phyloP scores from a whole-genome alignment of 2,888 invertebrate species.

The Portevinia maculata region DNA sequence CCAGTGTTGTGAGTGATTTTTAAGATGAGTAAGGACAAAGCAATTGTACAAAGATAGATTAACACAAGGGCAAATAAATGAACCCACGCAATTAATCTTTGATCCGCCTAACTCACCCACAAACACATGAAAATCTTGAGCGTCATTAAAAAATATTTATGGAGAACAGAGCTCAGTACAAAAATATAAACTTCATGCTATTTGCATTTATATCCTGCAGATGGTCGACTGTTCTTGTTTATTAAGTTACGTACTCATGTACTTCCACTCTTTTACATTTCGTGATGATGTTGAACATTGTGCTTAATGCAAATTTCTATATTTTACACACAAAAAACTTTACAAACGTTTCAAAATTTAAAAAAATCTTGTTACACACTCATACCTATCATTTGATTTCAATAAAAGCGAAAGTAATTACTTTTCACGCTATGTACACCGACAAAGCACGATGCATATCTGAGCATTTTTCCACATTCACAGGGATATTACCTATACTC shows the following conservation, averaged over 20 bases:
- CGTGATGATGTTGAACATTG: slow-evolving; percentile 35
- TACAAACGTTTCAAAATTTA: slow-evolving; percentile 11
- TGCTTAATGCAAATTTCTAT: slow-evolving; percentile 36
- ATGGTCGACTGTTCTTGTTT: background rate
- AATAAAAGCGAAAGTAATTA: slow-evolving; percentile 73
- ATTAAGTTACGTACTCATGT: too few species aligned
- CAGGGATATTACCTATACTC: background rate
- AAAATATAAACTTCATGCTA: too few species aligned
- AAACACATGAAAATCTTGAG: too few species aligned
- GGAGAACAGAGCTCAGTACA: too few species aligned
- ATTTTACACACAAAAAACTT: slow-evolving; percentile 35
- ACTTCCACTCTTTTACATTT: slow-evolving; percentile 21
- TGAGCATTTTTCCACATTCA: slow-evolving; percentile 4
- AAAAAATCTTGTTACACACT: slow-evolving; percentile 46
- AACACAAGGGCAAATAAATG: too few species aligned
- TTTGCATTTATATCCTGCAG: too few species aligned
- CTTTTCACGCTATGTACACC: slow-evolving; percentile 53
- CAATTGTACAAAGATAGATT: too few species aligned
- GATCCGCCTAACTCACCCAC: too few species aligned
- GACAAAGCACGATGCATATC: slow-evolving; percentile 6
- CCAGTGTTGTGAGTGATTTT: too few species aligned
- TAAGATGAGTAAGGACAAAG: too few species aligned
- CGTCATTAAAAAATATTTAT: too few species aligned
- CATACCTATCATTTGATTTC: slow-evolving; percentile 61
- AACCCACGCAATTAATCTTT: too few species aligned